phyloP scores from a whole-genome alignment of 2,888 invertebrate species.

The Heliconius aoede region DNA sequence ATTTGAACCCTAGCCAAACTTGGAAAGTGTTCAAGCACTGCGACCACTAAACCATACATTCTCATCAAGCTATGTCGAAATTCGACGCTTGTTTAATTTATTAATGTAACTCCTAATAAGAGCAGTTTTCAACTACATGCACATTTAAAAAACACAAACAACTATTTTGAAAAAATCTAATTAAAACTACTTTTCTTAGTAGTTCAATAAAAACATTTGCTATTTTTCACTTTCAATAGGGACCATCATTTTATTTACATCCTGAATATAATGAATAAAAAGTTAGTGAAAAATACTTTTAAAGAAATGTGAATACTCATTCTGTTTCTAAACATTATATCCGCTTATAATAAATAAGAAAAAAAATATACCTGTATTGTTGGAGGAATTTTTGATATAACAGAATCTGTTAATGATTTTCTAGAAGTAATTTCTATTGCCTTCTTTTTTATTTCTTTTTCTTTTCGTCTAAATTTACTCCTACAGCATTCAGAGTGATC shows the following conservation, averaged over 20 bases:
- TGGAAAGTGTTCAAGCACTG: too few relatives aligned
- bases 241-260: background rate
- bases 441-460: conserved; percentile 59
- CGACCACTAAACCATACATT: too few relatives aligned
- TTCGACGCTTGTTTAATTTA: too few relatives aligned
- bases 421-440: conserved; percentile 50
- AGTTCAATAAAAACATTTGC: background rate
- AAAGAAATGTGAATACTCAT: too few relatives aligned
- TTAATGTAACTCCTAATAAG: too few relatives aligned
- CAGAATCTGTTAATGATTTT: conserved; percentile 51
- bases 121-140: too few relatives aligned
- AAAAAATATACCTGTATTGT: conserved; percentile 68
- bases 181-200: background rate
- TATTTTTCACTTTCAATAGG: background rate
- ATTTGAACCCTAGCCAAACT: too few relatives aligned
- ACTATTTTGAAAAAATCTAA: too few relatives aligned
- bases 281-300: background rate
- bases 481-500: conserved; percentile 75
- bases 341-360: background rate
- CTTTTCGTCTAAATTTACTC: conserved; percentile 59
- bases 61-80: too few relatives aligned
- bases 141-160: too few relatives aligned
- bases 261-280: background rate
- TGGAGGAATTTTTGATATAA: conserved; percentile 68
- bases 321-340: background rate